Evolutionary conservation across 2,113 vertebrate genomes (phyloP), one percentile per base, ranked within the genome.

Genomic region (Gavia stellata): DNA sequence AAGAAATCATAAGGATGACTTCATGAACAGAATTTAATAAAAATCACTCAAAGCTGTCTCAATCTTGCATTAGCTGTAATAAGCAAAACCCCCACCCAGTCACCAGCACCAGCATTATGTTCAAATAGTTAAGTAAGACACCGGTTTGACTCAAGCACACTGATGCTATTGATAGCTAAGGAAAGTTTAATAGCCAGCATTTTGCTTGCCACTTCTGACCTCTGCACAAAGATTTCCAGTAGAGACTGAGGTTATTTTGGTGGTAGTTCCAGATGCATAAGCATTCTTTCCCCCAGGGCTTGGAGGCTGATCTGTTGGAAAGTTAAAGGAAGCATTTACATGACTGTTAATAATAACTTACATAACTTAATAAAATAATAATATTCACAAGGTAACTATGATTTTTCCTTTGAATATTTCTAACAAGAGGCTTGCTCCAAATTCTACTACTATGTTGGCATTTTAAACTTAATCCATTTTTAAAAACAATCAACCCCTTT

Each of bases 141-240:
- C 65, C 26, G 40, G 14, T 79, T 85, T 92, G 47, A 91, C 11
- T 47, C 14, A 33, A 88, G 38, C 11, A 68, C 63, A 47, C 42
- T 44, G 81, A 59, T 2, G 2, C 45, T 70, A 83, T 4, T 75
- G 74, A 82, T 14, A 79, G 40, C n/a, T 66, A 84, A 83, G 20
- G 10, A 4, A 88, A 89, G 33, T 85, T 92, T 40, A 90, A 86
- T 20, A 92, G 92, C 63, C 47, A 88, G 33, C 16, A 53, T 94
- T 81, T 85, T n/a, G 88, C 33, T 90, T 81, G 75, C 82, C 44
- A 65, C 19, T 95, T 98, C 99, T 98, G 92, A 99, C 99, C 97
- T 99, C 99, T 47, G 99, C 98, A 90, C 99, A 99, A 89, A 99
- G 99, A 97, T 99, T 99, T 75, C 99, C 99, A 10, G 99, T 99